Percentiles rank a stretch among this genome's conserved stretches.
phyloP scores from a whole-genome alignment of 2,797 vertebrate species.

The Fistularia tabacaria region DNA sequence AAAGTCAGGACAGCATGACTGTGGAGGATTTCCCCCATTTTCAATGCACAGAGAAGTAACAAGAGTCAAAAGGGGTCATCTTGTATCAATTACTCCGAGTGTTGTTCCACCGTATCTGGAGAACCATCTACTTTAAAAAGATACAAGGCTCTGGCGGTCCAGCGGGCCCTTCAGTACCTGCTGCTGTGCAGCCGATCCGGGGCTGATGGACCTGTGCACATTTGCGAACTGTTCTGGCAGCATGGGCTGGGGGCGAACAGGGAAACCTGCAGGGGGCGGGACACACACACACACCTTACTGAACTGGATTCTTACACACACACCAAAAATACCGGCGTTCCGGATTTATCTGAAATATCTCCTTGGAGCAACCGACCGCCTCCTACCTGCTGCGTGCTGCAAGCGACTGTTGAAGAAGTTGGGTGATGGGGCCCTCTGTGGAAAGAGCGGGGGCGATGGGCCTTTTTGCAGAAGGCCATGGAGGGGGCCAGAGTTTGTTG shows the following conservation, averaged over 20 bases:
- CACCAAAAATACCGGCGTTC: too few species aligned
- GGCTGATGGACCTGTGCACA: constrained; percentile 84
- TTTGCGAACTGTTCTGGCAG: constrained; percentile 86
- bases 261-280: constrained; percentile 53
- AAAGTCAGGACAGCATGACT: too few species aligned
- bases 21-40: too few species aligned
- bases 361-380: not conserved
- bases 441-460: constrained; percentile 86
- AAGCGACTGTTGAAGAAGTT: constrained; percentile 86
- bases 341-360: not conserved
- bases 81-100: too few species aligned
- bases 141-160: not conserved
- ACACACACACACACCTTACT: not conserved
- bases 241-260: constrained; percentile 67
- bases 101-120: too few species aligned
- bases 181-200: constrained; percentile 75
- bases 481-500: constrained; percentile 49
- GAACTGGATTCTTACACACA: not conserved
- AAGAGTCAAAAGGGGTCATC: too few species aligned
- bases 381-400: constrained; percentile 80
- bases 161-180: constrained; percentile 69
- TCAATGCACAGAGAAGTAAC: too few species aligned
- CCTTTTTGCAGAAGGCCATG: constrained; percentile 81
- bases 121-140: too few species aligned
- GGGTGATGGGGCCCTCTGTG: constrained; percentile 83